A percentile compares a stretch with the other conserved stretches of the same genome.
phyloP scores from a whole-genome alignment of 2,797 vertebrate species.

The Fratercula arctica region DNA sequence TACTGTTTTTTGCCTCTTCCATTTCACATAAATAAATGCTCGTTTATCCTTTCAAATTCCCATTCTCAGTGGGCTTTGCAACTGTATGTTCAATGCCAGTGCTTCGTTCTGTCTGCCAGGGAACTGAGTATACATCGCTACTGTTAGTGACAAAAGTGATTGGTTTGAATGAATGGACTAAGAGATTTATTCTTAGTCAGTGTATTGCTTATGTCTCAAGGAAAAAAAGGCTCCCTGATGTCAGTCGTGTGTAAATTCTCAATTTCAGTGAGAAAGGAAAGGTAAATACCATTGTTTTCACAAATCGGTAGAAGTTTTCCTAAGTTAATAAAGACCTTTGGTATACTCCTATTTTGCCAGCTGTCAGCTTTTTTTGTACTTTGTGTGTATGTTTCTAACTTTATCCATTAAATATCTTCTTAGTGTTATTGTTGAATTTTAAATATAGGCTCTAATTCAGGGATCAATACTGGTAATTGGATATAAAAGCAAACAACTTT shows the following conservation, averaged over 20 bases:
- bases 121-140: neutral
- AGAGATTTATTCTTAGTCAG: neutral
- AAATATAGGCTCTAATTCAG: neutral
- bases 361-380: neutral
- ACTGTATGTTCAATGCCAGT: neutral
- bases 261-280: neutral
- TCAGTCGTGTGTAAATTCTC: neutral
- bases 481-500: neutral
- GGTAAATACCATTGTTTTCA: neutral
- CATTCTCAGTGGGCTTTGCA: neutral
- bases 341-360: neutral
- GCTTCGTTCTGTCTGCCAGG: neutral
- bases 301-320: neutral
- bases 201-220: neutral
- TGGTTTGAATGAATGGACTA: neutral
- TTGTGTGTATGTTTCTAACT: neutral
- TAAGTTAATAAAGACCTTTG: neutral
- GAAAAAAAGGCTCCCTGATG: neutral
- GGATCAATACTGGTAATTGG: neutral
- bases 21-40: neutral
- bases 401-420: neutral
- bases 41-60: neutral
- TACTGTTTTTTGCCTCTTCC: neutral
- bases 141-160: neutral
- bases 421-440: neutral